Evolutionary conservation across 2,888 invertebrate species (phyloP), one percentile per base, ranked within the genome.

Genomic region (Sympetrum striolatum): DNA sequence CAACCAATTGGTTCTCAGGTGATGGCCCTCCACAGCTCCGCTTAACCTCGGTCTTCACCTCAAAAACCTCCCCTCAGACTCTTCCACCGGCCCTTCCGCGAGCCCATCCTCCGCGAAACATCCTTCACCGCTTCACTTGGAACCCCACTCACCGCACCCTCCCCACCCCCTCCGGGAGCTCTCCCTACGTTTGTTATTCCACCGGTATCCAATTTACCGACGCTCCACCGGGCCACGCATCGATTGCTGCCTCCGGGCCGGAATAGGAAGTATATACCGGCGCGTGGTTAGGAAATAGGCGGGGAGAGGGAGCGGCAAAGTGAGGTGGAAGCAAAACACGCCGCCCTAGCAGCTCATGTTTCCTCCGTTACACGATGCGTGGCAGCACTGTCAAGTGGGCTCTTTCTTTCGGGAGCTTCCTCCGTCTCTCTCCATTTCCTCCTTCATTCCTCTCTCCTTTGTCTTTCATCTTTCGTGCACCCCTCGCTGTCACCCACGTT

Each of bases 161-260:
- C 53, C 25, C 48, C 44, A 44, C 44, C 10, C 64, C 64, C 64
- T 64, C 64, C n/a, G 64, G 64, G 31, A 60, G 58, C 15, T 35
- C 86, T 35, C 60, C 60, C 86, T 10, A 86, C 86, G 86, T 86
- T 86, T 86, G 86, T 86, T 86, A 86, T 86, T 86, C 86, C 58
- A 60, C 86, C 37, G 86, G 86, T 60, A 86, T 86, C 86, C 60
- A 86, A 86, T 86, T 86, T 86, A 86, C 86, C 37, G 31, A 81
- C 81, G 44, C 48, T 44, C 44, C 81, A 15, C 58, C 58, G 58
- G 53, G n/a, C 82, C 14, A 37, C 60, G 64, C 86, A 86, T 86
- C 86, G 86, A 86, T 86, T 86, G 86, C 60, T 6, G 58, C 73
- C 73, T 73, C 73, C 82, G 58, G 22, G 25, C 31, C 82, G 82